Evolutionary conservation across 2,797 vertebrate genomes (phyloP).

Genomic region (Picus viridis): DNA sequence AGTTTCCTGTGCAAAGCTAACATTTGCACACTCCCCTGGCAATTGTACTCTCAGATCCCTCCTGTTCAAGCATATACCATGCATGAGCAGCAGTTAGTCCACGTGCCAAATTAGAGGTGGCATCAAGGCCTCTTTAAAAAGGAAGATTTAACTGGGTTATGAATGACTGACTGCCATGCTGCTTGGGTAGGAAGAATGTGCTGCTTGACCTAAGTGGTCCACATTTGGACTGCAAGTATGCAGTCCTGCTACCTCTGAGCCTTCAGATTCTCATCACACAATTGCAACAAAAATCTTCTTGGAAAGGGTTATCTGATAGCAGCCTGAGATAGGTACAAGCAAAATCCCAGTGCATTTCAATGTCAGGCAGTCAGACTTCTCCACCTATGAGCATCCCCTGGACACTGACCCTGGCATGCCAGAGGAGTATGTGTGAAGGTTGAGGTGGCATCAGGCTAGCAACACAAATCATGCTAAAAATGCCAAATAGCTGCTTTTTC

Average conservation of each 20-base stretch:
- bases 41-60: slow-evolving; percentile 42
- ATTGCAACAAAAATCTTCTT: neutral
- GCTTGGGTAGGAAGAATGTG: fast-evolving
- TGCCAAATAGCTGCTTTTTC: slow-evolving; percentile 37
- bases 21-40: slow-evolving; percentile 57
- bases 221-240: neutral
- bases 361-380: neutral
- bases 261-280: neutral
- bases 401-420: neutral
- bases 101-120: slow-evolving; percentile 26
- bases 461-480: slow-evolving; percentile 54
- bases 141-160: neutral
- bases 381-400: neutral
- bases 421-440: neutral
- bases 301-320: neutral
- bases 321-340: fast-evolving
- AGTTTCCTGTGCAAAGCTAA: slow-evolving; percentile 59
- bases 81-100: slow-evolving; percentile 4
- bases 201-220: neutral
- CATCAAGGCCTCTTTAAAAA: slow-evolving; percentile 21
- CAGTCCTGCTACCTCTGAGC: neutral
- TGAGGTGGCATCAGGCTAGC: slow-evolving; percentile 24
- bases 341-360: slow-evolving; percentile 4
- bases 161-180: neutral
- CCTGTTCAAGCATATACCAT: slow-evolving; percentile 46